A percentile compares a stretch with the other conserved stretches of the same genome.
Evolutionary conservation across 2,113 vertebrate genomes (phyloP).

Genomic region (Anguilla japonica): DNA sequence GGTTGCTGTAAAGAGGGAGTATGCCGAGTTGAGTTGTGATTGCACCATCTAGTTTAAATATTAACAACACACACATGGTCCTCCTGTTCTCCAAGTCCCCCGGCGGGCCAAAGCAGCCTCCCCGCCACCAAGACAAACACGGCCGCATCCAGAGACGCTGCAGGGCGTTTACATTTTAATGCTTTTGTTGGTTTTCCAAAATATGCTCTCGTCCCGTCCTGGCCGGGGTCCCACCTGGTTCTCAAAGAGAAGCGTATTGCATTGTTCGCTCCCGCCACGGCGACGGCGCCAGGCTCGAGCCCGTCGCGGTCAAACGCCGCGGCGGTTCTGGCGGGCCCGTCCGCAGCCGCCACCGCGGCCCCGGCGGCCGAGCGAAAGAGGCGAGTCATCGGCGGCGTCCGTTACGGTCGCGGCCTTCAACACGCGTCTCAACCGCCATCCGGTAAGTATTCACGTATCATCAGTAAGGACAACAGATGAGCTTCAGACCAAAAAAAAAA

Average conservation of each 20-base stretch:
- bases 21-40: constrained; percentile 52
- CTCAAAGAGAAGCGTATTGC: constrained; percentile 68
- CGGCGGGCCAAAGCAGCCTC: constrained; percentile 68
- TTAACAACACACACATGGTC: constrained; percentile 81
- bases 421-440: too few species aligned
- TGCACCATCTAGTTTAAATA: constrained; percentile 78
- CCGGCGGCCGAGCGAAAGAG: not conserved
- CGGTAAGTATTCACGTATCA: too few species aligned
- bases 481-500: too few species aligned
- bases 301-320: not conserved
- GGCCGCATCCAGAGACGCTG: constrained; percentile 73
- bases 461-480: too few species aligned
- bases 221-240: constrained; percentile 67
- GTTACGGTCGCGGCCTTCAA: too few species aligned
- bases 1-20: constrained; percentile 35
- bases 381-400: too few species aligned
- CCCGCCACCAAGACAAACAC: constrained; percentile 75
- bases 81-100: constrained; percentile 68
- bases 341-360: not conserved
- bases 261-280: constrained; percentile 40
- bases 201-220: constrained; percentile 77
- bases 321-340: not conserved
- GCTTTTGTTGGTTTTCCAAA: constrained; percentile 81
- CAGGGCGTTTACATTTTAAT: constrained; percentile 78
- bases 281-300: not conserved